A percentile compares a stretch with the other conserved stretches of the same genome.
phyloP scores from a whole-genome alignment of 2,888 invertebrate species.

The Aphodius sticticus region DNA sequence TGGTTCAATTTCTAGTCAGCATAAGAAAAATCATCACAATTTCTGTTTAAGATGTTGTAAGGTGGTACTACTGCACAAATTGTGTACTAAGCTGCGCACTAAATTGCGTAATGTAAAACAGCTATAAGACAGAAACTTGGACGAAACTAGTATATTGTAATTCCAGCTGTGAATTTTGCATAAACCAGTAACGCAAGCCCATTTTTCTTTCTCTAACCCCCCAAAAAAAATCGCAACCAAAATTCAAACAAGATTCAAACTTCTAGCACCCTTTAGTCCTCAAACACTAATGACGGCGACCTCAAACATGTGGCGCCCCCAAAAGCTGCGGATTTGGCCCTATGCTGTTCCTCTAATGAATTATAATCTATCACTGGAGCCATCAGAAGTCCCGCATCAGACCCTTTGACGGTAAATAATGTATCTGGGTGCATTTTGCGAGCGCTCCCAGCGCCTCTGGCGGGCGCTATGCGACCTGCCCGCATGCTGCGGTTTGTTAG shows the following conservation, averaged over 20 bases:
- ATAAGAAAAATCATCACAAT: too few relatives aligned
- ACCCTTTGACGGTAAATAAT: constrained; percentile 4
- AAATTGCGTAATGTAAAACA: too few relatives aligned
- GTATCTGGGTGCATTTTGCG: not conserved
- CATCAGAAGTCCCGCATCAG: not conserved
- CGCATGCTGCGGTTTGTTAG: not conserved
- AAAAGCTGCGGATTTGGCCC: not conserved
- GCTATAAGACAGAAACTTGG: too few relatives aligned
- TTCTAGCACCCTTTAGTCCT: not conserved
- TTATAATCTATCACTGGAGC: constrained; percentile 4
- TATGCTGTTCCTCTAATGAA: not conserved
- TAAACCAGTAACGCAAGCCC: too few relatives aligned
- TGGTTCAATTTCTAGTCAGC: too few relatives aligned
- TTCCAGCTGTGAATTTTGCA: too few relatives aligned
- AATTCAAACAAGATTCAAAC: not conserved
- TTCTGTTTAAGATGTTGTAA: too few relatives aligned
- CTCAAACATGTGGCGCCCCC: not conserved
- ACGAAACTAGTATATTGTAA: too few relatives aligned
- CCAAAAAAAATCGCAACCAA: not conserved
- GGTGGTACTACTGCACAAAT: too few relatives aligned
- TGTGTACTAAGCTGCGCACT: too few relatives aligned
- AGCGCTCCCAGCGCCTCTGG: not conserved
- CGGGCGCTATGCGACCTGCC: not conserved
- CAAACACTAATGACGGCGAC: not conserved
- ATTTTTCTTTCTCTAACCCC: too few relatives aligned